Percentiles rank a stretch among this genome's conserved stretches.
phyloP scores from a whole-genome alignment of 2,888 invertebrate species.

The Plebejus melissa region DNA sequence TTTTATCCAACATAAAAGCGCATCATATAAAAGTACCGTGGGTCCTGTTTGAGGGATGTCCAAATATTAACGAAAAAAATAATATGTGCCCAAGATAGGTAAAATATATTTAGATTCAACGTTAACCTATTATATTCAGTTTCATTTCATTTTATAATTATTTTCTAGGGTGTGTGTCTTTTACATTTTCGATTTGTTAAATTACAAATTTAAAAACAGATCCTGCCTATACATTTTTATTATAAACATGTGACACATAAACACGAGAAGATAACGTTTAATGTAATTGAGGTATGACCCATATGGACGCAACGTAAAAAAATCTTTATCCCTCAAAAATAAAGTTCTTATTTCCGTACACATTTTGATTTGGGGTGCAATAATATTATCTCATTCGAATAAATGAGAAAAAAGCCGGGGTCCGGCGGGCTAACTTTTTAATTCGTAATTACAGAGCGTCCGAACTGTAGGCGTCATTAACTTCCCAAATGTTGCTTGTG shows the following conservation, averaged over 20 bases:
- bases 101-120: no score
- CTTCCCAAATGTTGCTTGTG: slow-evolving; percentile 68
- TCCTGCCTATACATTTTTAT: not conserved
- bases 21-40: not conserved
- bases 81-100: no score
- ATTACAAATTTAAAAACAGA: not conserved
- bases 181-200: not conserved
- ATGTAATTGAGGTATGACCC: slow-evolving; percentile 57
- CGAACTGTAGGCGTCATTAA: slow-evolving; percentile 76
- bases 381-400: slow-evolving; percentile 74
- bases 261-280: slow-evolving; percentile 66
- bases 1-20: slow-evolving; percentile 48
- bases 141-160: no score
- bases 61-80: not conserved
- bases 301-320: slow-evolving; percentile 44
- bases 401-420: slow-evolving; percentile 74
- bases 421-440: slow-evolving; percentile 73
- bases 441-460: slow-evolving; percentile 77
- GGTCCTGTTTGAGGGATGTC: not conserved
- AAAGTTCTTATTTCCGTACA: slow-evolving; percentile 39
- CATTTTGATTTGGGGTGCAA: slow-evolving; percentile 59
- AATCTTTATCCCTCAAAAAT: slow-evolving; percentile 42
- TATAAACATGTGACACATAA: slow-evolving; percentile 53
- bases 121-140: no score
- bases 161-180: no score